A percentile compares a stretch with the other conserved stretches of the same genome.
phyloP scores from a whole-genome alignment of 2,797 vertebrate species.

The Cossypha polioptera region DNA sequence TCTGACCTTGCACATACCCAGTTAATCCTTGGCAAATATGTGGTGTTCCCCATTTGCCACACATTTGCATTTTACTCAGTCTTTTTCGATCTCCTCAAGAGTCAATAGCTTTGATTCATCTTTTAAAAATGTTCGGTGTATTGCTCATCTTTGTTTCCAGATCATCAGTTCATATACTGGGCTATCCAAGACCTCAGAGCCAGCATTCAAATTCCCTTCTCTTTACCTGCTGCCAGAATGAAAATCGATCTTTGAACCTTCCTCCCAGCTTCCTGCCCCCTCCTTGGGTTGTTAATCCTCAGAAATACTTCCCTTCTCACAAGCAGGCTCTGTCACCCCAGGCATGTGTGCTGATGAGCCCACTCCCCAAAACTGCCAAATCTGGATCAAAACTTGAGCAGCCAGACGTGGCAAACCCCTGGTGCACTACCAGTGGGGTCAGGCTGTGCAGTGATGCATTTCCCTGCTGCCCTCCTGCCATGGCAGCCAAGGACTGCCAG shows the following conservation, averaged over 20 bases:
- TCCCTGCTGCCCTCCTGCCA: not conserved
- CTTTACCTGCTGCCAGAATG: slow-evolving; percentile 14
- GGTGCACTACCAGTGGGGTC: fast-evolving
- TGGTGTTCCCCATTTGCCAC: not conserved
- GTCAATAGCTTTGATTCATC: slow-evolving; percentile 7
- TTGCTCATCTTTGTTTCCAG: slow-evolving; percentile 24
- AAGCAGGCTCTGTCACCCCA: not conserved
- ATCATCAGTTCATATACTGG: not conserved
- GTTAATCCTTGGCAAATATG: not conserved
- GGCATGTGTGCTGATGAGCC: not conserved
- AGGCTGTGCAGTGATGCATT: fast-evolving
- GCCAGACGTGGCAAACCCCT: fast-evolving
- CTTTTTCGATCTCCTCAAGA: not conserved
- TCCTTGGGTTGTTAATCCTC: not conserved
- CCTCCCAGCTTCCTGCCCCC: not conserved
- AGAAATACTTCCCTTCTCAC: not conserved
- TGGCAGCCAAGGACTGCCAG: not conserved
- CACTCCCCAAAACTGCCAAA: not conserved
- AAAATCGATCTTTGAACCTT: not conserved
- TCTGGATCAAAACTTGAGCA: not conserved
- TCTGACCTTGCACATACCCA: not conserved
- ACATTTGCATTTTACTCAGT: not conserved
- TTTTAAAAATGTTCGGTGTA: not conserved
- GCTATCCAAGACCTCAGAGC: not conserved
- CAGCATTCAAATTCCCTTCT: not conserved